phyloP scores from a whole-genome alignment of 30 jellyfish, hydroid and myxozoan genomes.

The Nemopilema nomurai region DNA sequence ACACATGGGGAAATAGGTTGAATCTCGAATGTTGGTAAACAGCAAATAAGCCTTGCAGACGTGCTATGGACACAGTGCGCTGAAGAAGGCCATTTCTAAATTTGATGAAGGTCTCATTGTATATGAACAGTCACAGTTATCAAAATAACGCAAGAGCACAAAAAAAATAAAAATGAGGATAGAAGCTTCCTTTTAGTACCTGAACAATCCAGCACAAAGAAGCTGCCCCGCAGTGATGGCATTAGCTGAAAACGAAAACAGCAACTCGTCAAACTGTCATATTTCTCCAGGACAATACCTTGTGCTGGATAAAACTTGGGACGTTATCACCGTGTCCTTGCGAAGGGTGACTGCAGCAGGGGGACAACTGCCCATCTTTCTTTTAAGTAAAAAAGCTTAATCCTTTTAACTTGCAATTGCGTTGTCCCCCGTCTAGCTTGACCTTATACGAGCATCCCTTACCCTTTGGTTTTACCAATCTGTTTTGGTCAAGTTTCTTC shows the following conservation, averaged over 20 bases:
- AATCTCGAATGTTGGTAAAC: not conserved
- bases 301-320: not conserved
- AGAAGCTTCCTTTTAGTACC: conserved; percentile 39
- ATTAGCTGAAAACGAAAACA: conserved; percentile 56
- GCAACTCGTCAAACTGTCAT: not conserved
- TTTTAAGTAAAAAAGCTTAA: too few relatives aligned
- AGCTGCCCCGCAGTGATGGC: conserved; percentile 97
- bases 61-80: not conserved
- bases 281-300: not conserved
- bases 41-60: not conserved
- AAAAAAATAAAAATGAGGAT: not conserved
- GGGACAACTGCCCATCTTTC: too few relatives aligned
- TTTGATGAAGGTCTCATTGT: too few relatives aligned
- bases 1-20: not conserved
- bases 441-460: too few relatives aligned
- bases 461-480: too few relatives aligned
- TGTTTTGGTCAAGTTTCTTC: too few relatives aligned
- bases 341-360: too few relatives aligned
- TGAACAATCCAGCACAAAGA: conserved; percentile 93
- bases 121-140: too few relatives aligned
- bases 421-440: too few relatives aligned
- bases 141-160: not conserved
- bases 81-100: too few relatives aligned
- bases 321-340: too few relatives aligned
- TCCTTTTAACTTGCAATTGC: too few relatives aligned